phyloP scores from a whole-genome alignment of 23 tunicate species.

The Halocynthia roretzi region DNA sequence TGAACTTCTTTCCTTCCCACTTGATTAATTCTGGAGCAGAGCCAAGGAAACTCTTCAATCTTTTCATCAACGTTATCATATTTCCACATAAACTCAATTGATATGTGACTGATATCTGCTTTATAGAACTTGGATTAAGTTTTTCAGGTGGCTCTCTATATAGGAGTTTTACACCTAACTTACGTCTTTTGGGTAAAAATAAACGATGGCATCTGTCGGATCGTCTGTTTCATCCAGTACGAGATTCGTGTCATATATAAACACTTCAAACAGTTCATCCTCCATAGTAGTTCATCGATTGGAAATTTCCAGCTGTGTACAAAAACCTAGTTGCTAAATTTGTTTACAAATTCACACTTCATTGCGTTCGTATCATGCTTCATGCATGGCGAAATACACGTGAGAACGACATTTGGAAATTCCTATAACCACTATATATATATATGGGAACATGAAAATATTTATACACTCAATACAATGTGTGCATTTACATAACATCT shows the following conservation, averaged over 20 bases:
- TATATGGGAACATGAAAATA: too few species aligned
- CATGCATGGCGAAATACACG: too few species aligned
- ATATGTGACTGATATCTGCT: background rate
- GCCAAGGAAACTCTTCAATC: background rate
- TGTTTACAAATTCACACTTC: too few species aligned
- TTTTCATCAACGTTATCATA: background rate
- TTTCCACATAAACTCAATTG: background rate
- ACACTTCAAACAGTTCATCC: background rate
- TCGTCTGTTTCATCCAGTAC: background rate
- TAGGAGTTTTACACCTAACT: background rate
- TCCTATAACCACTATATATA: too few species aligned
- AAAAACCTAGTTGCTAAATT: too few species aligned
- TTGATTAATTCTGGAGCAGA: slow-evolving; percentile 1
- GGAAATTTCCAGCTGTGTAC: too few species aligned
- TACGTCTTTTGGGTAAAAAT: slow-evolving; percentile 1
- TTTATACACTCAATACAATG: too few species aligned
- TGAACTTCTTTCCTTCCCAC: background rate
- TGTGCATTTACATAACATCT: too few species aligned
- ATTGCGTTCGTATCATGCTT: too few species aligned
- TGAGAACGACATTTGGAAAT: too few species aligned
- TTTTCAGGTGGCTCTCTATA: background rate
- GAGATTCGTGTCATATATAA: background rate
- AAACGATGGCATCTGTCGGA: background rate
- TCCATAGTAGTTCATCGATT: too few species aligned
- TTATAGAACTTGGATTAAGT: background rate